Evolutionary conservation across 2,888 invertebrate genomes (phyloP).

Genomic region (Xanthorhoe spadicearia): DNA sequence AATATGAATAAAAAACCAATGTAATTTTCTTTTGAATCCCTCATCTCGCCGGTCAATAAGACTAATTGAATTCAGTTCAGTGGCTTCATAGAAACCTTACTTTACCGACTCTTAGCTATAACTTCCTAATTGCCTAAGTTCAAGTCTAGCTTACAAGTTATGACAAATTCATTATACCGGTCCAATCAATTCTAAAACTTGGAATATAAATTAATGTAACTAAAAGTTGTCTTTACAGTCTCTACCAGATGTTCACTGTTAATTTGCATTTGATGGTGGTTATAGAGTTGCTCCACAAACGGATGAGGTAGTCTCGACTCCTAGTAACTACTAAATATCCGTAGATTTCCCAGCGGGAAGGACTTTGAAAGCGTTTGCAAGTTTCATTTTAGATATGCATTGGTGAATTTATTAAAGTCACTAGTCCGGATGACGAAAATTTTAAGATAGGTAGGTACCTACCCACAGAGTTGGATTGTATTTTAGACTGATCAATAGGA

Average conservation of each 20-base stretch:
- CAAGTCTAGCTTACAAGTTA: conserved; percentile 21
- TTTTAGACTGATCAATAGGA: too few relatives aligned
- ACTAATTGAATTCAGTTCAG: conserved; percentile 1
- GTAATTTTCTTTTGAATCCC: neutral
- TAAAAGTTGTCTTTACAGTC: neutral
- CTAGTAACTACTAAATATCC: neutral
- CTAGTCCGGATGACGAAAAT: neutral
- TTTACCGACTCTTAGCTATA: conserved; percentile 9
- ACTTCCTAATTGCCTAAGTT: conserved; percentile 28
- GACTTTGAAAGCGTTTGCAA: conserved; percentile 37
- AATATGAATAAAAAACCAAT: too few relatives aligned
- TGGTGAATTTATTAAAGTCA: neutral
- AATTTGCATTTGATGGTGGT: too few relatives aligned
- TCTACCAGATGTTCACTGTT: too few relatives aligned
- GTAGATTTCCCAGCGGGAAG: conserved; percentile 23
- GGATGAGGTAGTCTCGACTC: too few relatives aligned
- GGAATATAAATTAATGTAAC: neutral
- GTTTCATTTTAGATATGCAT: conserved; percentile 17
- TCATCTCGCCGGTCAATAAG: neutral
- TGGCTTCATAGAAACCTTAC: conserved; percentile 16
- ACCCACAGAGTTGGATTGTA: too few relatives aligned
- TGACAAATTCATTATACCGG: conserved; percentile 3
- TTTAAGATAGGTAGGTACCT: too few relatives aligned
- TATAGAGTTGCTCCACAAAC: too few relatives aligned
- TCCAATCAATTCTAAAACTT: conserved; percentile 4